Conservation (phyloP, 2,888 invertebrate species). For the Celastrina argiolus region DNA sequence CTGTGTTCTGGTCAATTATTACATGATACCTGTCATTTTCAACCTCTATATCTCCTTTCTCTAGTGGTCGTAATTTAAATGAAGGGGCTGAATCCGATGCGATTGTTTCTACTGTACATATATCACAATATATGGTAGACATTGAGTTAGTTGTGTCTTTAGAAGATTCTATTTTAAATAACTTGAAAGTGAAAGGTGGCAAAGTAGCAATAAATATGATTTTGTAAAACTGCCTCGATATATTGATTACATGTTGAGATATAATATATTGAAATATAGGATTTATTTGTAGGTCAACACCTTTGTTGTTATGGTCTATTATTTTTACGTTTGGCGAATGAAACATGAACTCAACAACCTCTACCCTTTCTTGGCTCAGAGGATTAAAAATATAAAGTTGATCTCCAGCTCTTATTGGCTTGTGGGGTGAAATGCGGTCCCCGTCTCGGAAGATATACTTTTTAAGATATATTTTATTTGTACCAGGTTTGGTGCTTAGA, state of each 20-base stretch:
- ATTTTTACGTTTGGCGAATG: constrained; percentile 85
- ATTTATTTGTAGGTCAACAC: constrained; percentile 61
- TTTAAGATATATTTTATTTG: constrained; percentile 78
- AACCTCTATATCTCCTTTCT: constrained; percentile 87
- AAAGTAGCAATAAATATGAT: constrained; percentile 85
- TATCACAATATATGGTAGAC: constrained; percentile 52
- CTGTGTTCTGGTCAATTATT: constrained; percentile 87
- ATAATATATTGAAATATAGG: constrained; percentile 60
- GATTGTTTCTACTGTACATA: constrained; percentile 49
- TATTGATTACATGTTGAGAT: constrained; percentile 46
- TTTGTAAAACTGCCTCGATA: constrained; percentile 74
- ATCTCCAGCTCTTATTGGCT: constrained; percentile 75
- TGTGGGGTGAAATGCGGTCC: constrained; percentile 57
- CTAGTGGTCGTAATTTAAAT: constrained; percentile 80
- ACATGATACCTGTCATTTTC: constrained; percentile 89
- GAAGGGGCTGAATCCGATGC: constrained; percentile 38
- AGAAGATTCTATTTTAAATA: constrained; percentile 76
- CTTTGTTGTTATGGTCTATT: constrained; percentile 80
- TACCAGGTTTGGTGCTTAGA: constrained; percentile 85
- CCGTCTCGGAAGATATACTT: constrained; percentile 64
- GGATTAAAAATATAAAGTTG: constrained; percentile 90
- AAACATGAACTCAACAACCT: constrained; percentile 85
- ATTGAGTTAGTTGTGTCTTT: constrained; percentile 54
- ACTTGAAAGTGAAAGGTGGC: constrained; percentile 85
- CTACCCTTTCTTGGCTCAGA: constrained; percentile 85